phyloP scores from a whole-genome alignment of 2,113 vertebrate genomes.

The Brachyistius frenatus region DNA sequence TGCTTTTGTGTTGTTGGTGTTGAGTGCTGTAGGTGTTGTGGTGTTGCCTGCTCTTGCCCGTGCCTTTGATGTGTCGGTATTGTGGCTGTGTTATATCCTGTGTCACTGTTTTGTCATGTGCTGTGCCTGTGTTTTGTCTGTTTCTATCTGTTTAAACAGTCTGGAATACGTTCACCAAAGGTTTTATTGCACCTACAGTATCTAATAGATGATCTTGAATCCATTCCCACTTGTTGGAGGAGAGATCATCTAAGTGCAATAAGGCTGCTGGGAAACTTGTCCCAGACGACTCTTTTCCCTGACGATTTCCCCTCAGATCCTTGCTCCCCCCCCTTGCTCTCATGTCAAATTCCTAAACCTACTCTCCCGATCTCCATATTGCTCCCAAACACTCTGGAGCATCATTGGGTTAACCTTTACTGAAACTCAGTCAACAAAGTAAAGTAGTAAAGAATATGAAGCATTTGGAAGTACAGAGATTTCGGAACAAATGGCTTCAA shows the following conservation, averaged over 20 bases:
- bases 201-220: conserved; percentile 74
- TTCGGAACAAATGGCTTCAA: conserved; percentile 13
- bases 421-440: neutral
- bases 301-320: conserved; percentile 75
- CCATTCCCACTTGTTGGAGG: conserved; percentile 51
- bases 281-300: conserved; percentile 64
- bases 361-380: conserved; percentile 73
- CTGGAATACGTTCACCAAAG: conserved; percentile 71
- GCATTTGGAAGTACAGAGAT: conserved; percentile 29
- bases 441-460: conserved; percentile 17
- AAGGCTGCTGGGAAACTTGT: conserved; percentile 70
- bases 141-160: conserved; percentile 70
- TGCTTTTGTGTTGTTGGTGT: conserved; percentile 38
- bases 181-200: conserved; percentile 64
- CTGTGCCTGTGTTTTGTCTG: conserved; percentile 71
- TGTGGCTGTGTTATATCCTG: conserved; percentile 55
- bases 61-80: conserved; percentile 62
- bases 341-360: conserved; percentile 62
- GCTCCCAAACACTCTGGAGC: conserved; percentile 67
- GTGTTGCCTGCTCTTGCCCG: conserved; percentile 39
- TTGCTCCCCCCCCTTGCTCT: conserved; percentile 48
- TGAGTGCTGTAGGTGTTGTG: conserved; percentile 15
- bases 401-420: conserved; percentile 24
- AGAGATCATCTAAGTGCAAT: conserved; percentile 80
- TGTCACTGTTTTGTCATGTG: conserved; percentile 53